Evolutionary conservation across 2,113 vertebrate species (phyloP).

Genomic region (Bolborhynchus lineola): DNA sequence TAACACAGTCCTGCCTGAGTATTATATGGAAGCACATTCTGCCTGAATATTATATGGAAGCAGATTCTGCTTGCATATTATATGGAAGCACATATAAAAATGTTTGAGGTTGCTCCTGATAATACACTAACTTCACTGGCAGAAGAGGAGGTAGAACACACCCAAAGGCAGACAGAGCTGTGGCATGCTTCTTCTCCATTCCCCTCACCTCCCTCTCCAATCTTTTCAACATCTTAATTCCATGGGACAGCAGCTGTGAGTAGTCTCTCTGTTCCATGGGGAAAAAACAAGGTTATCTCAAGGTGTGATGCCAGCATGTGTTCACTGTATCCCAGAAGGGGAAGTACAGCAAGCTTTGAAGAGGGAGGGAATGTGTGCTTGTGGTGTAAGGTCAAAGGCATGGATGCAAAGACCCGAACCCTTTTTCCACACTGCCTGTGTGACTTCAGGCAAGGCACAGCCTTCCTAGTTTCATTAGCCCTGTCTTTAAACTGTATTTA

Average conservation of each 20-base stretch:
- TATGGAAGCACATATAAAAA: neutral
- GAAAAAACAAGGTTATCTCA: neutral
- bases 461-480: neutral
- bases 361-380: neutral
- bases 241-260: neutral
- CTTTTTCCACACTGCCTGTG: neutral
- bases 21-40: neutral
- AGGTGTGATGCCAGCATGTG: neutral
- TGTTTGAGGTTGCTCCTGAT: neutral
- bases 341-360: neutral
- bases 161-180: neutral
- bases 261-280: neutral
- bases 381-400: neutral
- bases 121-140: neutral
- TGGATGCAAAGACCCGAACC: neutral
- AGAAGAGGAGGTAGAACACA: neutral
- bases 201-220: neutral
- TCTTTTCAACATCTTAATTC: neutral
- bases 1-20: neutral
- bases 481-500: constrained; percentile 19
- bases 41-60: neutral
- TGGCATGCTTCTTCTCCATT: neutral
- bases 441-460: neutral
- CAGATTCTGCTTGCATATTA: neutral
- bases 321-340: neutral